Evolutionary conservation across 2,888 invertebrate genomes (phyloP).

Genomic region (Corbicula japonica): DNA sequence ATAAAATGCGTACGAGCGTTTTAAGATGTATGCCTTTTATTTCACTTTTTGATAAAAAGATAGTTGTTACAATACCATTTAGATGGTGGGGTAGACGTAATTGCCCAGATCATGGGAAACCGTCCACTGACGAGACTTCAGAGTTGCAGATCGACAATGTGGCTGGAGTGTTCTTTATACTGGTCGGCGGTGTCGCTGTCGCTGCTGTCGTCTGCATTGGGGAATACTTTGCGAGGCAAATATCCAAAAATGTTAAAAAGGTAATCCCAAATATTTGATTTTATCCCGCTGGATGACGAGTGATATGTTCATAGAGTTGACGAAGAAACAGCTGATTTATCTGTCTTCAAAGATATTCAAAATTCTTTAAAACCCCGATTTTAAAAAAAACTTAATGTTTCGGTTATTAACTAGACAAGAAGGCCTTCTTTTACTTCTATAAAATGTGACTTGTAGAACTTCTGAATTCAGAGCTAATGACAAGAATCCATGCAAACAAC

Average conservation of each 20-base stretch:
- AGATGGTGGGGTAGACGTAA: slow-evolving; percentile 82
- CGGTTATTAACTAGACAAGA: no score
- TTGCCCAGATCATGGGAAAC: slow-evolving; percentile 79
- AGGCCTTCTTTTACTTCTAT: no score
- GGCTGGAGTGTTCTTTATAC: slow-evolving; percentile 85
- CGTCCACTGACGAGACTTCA: slow-evolving; percentile 81
- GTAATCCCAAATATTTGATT: slow-evolving; percentile 45
- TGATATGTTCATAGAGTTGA: no score
- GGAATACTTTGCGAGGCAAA: slow-evolving; percentile 79
- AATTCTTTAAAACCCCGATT: background rate
- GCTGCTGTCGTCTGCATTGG: slow-evolving; percentile 81
- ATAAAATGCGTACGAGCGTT: no score
- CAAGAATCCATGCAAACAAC: no score
- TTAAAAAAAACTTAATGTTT: no score
- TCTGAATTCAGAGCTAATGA: no score
- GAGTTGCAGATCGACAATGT: slow-evolving; percentile 84
- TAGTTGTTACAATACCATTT: background rate
- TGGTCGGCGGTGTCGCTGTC: slow-evolving; percentile 80
- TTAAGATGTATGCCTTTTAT: no score
- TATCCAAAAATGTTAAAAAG: slow-evolving; percentile 71
- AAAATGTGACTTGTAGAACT: no score
- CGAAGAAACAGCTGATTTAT: background rate
- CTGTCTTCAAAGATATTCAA: background rate
- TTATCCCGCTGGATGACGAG: no score
- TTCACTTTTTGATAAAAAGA: no score